Evolutionary conservation across 2,888 invertebrate species (phyloP).

Genomic region (Calameuta pallipes): DNA sequence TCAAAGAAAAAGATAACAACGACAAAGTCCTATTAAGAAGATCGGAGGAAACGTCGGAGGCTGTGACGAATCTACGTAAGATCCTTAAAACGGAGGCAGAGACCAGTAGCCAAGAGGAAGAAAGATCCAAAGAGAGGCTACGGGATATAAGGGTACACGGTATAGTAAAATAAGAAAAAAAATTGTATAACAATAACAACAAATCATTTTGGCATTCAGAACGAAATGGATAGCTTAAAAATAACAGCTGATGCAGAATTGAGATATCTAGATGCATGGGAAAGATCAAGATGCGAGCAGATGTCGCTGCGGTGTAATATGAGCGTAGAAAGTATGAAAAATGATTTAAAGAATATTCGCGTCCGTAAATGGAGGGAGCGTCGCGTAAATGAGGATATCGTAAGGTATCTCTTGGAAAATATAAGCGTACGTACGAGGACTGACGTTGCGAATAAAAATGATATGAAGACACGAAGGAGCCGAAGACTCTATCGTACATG

Average conservation of each 20-base stretch:
- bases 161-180: conserved; percentile 14
- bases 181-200: neutral
- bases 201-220: conserved; percentile 30
- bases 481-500: neutral
- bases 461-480: neutral
- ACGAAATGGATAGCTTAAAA: conserved; percentile 43
- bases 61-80: conserved; percentile 31
- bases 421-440: conserved; percentile 46
- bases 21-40: conserved; percentile 36
- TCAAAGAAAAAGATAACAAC: conserved; percentile 28
- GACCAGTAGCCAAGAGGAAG: conserved; percentile 31
- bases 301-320: conserved; percentile 45
- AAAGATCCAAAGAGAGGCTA: conserved; percentile 34
- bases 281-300: conserved; percentile 63
- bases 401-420: conserved; percentile 49
- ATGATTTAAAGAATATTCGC: conserved; percentile 48
- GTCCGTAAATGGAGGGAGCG: conserved; percentile 59
- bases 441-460: neutral
- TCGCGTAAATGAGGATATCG: conserved; percentile 59
- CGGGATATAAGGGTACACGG: conserved; percentile 35
- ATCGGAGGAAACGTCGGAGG: conserved; percentile 29
- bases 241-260: conserved; percentile 44
- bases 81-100: conserved; percentile 32
- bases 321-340: conserved; percentile 49
- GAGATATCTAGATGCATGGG: conserved; percentile 54